Evolutionary conservation across 2,113 vertebrate species (phyloP), one percentile per base, ranked within the genome.

Genomic region (Laticauda laticaudata): DNA sequence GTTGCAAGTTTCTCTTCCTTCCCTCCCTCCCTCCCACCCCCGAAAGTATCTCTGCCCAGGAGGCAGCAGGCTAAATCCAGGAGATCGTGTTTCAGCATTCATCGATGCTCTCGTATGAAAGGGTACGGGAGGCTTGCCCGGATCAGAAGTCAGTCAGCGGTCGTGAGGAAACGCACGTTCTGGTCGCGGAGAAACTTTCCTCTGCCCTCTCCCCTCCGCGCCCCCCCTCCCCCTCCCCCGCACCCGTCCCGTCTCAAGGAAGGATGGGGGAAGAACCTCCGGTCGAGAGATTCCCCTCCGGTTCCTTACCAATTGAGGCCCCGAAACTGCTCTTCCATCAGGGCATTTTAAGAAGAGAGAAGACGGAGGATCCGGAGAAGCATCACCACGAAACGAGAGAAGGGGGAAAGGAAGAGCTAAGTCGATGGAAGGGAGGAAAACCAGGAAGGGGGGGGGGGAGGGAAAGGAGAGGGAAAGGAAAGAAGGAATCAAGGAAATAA

Each of bases 81-180:
- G 48, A 39, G 81, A 45, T 93, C 93, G 61, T 54, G 91, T 92
- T 93, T 90, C 90, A 39, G 56, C 87, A n/a, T 92, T 92, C 91
- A 90, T 23, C 69, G 55, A 93, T 55, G 93, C 93, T 64, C 69
- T 86, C 53, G 3, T 55, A 53, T n/a, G 34, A 53, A 89, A 89
- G 51, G 55, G 86, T 20, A 61, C 69, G 54, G 69, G 24, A 86
- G 91, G 7, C 26, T 75, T 75, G 88, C 69, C 59, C 29, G 34
- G 75, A 93, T 86, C 92, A 86, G 5, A 61, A 89, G 91, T 85
- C 64, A 51, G 90, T 87, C 54, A 91, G 23, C 9, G 45, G 34
- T 43, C 51, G 69, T 53, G 69, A 89, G 87, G 85, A 91, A 91
- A 61, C 90, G 57, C 64, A 20, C 81, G 48, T 91, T 29, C 86